Base-by-base conservation (phyloP, 2,113 vertebrate species). In the Paedocypris sp. region DNA sequence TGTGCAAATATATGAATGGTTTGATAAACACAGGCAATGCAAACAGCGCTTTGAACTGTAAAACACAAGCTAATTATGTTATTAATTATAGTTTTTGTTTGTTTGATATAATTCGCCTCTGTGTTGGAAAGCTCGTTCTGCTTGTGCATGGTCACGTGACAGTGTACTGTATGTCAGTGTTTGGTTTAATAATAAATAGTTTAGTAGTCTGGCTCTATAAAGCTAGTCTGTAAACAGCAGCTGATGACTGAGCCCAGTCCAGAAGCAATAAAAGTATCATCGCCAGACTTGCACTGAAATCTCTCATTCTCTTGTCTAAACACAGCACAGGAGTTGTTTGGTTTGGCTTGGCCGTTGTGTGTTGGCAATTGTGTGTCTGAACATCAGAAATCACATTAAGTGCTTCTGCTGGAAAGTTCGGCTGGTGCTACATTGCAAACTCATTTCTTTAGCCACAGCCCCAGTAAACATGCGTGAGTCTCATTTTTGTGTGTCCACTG, bases 251-350 rank as follows among this genome's bases (percentile, higher is more conserved):
- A 25, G 25, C 18, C 31, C 46, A 16, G 22, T 52, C 38, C 60
- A 63, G n/a, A 53, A 16, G 18, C 25, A 29, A 51, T 54, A 54
- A 39, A 39, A 13, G 6, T 18, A 8, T 20, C 23, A 23, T 33
- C n/a, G 29, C n/a, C 22, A 51, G 18, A 41, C 42, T 25, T 15
- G n/a, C n/a, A 42, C 32, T 29, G 15, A 3, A 26, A 38, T 61
- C 35, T 57, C 53, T 57, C 53, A 29, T 57, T 57, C 38, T n/a
- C 15, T 57, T 18, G 18, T 57, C 38, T 9, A 54, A 57, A 57
- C 53, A 57, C 26, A 57, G 38, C 53, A 0, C 9, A 31, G 25
- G 38, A 57, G 11, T 42, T 43, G 38, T 57, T 57, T 57, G 10
- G 35, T n/a, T 41, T 39, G 2, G 2, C 29, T 28, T 13, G 20